These are phyloP conservation scores for Suricata suricatta DNA, from an alignment of 2,113 vertebrate genomes.

Conservation along the genomic window DNA sequence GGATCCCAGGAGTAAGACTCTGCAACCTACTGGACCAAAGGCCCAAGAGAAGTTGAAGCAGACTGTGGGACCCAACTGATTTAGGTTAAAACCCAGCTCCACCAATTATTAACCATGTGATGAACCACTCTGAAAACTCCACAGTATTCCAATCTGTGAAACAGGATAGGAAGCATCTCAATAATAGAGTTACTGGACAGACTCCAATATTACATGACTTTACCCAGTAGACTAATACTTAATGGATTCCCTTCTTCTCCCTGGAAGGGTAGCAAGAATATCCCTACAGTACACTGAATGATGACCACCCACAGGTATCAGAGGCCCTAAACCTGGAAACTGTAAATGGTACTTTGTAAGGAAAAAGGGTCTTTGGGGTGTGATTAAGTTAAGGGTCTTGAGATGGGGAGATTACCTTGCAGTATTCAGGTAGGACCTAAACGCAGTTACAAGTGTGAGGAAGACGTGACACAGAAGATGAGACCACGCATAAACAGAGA, in stretches of 20 bases:
- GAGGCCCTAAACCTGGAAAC: conserved; percentile 1
- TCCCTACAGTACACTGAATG: neutral
- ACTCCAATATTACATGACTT: conserved; percentile 25
- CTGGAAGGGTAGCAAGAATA: neutral
- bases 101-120: neutral
- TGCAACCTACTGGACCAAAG: neutral
- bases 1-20: neutral
- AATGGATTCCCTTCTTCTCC: neutral
- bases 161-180: conserved; percentile 14
- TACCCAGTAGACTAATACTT: neutral
- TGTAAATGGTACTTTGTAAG: conserved; percentile 27
- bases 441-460: neutral
- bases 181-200: neutral
- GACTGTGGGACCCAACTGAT: neutral
- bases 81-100: neutral
- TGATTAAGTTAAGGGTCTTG: neutral
- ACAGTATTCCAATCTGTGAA: conserved; percentile 40
- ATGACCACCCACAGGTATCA: neutral
- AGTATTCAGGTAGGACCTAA: neutral
- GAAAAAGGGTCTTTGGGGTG: neutral
- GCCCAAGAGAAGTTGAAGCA: neutral
- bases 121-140: conserved; percentile 13
- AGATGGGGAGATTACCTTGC: neutral
- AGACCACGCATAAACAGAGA: neutral
- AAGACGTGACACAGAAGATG: neutral